Percentiles rank a stretch among this genome's conserved stretches.
Evolutionary conservation across 1,140 invertebrate species (phyloP).

Genomic region (Eufriesea mexicana): DNA sequence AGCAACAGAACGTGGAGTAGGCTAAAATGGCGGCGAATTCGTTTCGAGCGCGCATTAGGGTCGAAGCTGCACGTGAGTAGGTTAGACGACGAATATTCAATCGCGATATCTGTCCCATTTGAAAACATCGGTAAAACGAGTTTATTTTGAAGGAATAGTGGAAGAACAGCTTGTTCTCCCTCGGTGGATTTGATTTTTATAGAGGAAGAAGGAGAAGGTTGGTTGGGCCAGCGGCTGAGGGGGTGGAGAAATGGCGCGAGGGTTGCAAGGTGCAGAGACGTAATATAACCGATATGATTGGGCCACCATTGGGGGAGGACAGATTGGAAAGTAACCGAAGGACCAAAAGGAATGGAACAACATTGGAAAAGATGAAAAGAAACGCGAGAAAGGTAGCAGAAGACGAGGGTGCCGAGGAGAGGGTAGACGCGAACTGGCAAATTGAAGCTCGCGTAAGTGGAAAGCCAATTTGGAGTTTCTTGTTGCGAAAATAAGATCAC

Average conservation of each 20-base stretch:
- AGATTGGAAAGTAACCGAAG: conserved; percentile 64
- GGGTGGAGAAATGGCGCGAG: conserved; percentile 3
- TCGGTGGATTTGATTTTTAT: conserved; percentile 49
- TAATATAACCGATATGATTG: conserved; percentile 65
- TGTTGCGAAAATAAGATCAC: conserved; percentile 65
- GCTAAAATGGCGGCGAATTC: not conserved
- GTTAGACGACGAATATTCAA: conserved; percentile 35
- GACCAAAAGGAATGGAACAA: conserved; percentile 45
- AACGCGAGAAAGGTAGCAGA: conserved; percentile 25
- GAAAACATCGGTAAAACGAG: not conserved
- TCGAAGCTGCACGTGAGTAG: not conserved
- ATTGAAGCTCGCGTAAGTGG: conserved; percentile 65
- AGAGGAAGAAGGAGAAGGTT: conserved; percentile 29
- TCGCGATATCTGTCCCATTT: not conserved
- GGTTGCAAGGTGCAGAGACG: conserved; percentile 47
- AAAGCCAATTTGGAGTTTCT: conserved; percentile 64
- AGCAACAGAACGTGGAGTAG: too few relatives aligned
- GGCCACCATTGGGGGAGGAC: conserved; percentile 15
- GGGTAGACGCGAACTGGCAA: conserved; percentile 33
- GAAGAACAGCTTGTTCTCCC: not conserved
- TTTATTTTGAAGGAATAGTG: conserved; percentile 1
- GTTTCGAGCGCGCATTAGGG: not conserved
- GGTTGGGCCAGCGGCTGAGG: not conserved
- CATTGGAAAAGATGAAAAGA: conserved; percentile 41
- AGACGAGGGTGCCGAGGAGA: not conserved